Conservation (phyloP, 2,888 invertebrate species). For the Rhagonycha fulva region DNA sequence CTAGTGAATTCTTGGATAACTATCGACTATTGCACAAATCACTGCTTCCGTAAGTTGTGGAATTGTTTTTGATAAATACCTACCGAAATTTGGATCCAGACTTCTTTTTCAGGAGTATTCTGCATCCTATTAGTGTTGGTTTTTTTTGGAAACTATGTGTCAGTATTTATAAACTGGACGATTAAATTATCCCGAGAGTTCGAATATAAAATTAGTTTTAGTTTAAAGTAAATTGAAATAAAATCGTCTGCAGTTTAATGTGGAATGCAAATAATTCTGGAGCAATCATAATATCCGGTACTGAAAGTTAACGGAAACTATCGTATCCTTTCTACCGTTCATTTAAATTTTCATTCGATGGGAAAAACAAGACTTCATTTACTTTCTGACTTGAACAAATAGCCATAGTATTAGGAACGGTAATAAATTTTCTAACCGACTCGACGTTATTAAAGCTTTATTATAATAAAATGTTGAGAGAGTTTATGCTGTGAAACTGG, state of each 20-base stretch:
- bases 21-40: neutral
- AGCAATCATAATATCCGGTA: too few relatives aligned
- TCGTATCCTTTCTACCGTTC: neutral
- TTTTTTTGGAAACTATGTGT: too few relatives aligned
- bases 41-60: neutral
- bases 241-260: neutral
- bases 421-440: neutral
- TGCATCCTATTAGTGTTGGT: neutral
- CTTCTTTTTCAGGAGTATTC: neutral
- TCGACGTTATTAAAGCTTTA: neutral
- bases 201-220: neutral
- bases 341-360: neutral
- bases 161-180: too few relatives aligned
- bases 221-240: neutral
- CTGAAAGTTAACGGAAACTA: neutral
- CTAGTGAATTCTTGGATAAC: neutral
- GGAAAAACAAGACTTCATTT: neutral
- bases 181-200: too few relatives aligned
- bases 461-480: neutral
- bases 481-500: neutral
- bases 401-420: neutral
- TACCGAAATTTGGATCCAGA: neutral
- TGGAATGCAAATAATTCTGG: neutral
- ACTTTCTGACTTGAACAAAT: neutral
- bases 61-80: neutral